Evolutionary conservation across 2,113 vertebrate species (phyloP).

Genomic region (Anser cygnoides): DNA sequence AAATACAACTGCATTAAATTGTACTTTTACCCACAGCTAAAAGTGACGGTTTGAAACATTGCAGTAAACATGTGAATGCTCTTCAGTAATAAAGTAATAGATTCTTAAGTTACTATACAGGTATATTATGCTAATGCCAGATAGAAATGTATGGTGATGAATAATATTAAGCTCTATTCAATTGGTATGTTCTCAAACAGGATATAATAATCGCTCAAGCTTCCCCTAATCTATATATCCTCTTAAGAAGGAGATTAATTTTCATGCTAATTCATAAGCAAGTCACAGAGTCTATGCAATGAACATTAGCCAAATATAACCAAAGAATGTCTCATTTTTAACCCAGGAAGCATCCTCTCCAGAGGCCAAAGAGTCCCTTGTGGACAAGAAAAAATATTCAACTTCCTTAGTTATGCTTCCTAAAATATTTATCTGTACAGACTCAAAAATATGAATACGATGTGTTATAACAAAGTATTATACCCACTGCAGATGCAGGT

Average conservation of each 20-base stretch:
- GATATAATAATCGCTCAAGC: slow-evolving; percentile 32
- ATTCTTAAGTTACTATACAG: slow-evolving; percentile 3
- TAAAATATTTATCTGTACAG: slow-evolving; percentile 16
- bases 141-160: slow-evolving; percentile 1
- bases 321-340: slow-evolving; percentile 4
- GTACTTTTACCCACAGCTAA: background rate
- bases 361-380: background rate
- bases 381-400: background rate
- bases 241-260: slow-evolving; percentile 53
- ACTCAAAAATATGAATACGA: background rate
- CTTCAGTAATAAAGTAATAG: background rate
- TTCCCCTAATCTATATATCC: slow-evolving; percentile 41
- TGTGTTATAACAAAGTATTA: slow-evolving; percentile 12
- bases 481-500: background rate
- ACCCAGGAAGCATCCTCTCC: background rate
- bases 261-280: slow-evolving; percentile 36
- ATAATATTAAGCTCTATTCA: slow-evolving; percentile 36
- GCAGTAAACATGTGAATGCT: background rate
- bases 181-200: slow-evolving; percentile 8
- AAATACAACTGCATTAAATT: background rate
- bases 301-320: background rate
- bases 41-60: background rate
- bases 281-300: background rate
- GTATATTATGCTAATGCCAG: slow-evolving; percentile 22
- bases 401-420: background rate